Evolutionary conservation across 2,113 vertebrate species (phyloP).

Genomic region (Lepus timidus): DNA sequence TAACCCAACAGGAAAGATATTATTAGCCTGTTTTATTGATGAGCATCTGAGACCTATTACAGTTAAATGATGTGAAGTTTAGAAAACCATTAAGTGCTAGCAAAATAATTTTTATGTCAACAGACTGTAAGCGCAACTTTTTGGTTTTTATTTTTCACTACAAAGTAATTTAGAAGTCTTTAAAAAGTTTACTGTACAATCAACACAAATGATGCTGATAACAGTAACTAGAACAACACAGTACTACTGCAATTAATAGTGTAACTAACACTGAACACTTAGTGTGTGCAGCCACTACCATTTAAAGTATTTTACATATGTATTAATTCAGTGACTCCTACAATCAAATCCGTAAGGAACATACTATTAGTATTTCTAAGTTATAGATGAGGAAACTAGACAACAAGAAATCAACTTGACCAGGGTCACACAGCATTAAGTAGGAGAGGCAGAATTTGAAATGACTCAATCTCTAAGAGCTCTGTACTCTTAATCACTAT

Average conservation of each 20-base stretch:
- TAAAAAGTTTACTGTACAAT: constrained; percentile 4
- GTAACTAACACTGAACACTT: constrained; percentile 26
- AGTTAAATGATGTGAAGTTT: background rate
- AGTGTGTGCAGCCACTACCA: background rate
- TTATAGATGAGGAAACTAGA: background rate
- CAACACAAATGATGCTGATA: background rate
- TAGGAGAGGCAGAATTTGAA: background rate
- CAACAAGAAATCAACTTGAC: background rate
- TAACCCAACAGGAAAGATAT: constrained; percentile 5
- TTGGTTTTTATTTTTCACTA: constrained; percentile 32
- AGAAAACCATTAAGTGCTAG: background rate
- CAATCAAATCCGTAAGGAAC: background rate
- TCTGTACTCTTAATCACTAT: too few species aligned
- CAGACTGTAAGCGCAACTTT: background rate
- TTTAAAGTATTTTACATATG: background rate
- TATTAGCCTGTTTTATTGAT: background rate
- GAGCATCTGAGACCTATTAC: background rate
- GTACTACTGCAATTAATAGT: background rate
- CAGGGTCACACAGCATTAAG: background rate
- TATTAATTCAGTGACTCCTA: background rate
- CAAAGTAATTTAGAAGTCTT: background rate
- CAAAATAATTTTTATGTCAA: constrained; percentile 41
- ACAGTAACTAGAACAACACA: background rate
- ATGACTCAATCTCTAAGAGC: too few species aligned
- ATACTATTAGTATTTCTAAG: background rate